These are phyloP conservation scores for Timema podura DNA, from an alignment of 2,888 invertebrate genomes.

Conservation along the genomic window DNA sequence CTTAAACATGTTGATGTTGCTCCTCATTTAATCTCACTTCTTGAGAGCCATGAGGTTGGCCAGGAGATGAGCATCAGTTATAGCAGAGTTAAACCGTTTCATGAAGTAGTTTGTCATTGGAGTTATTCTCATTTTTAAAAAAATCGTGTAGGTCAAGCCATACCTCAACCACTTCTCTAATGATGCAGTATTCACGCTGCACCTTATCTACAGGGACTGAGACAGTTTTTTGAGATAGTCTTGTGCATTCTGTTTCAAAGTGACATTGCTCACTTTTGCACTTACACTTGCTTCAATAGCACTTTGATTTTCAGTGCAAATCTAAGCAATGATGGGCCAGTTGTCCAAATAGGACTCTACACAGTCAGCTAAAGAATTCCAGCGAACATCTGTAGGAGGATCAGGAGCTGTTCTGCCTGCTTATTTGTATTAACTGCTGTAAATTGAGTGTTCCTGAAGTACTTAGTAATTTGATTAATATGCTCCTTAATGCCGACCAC, in stretches of 20 bases:
- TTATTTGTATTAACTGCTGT: slow-evolving; percentile 16
- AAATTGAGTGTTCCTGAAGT: slow-evolving; percentile 17
- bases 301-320: slow-evolving; percentile 14
- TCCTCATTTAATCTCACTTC: too few relatives aligned
- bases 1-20: too few relatives aligned
- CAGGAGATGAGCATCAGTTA: too few relatives aligned
- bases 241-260: slow-evolving; percentile 9
- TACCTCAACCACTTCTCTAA: too few relatives aligned
- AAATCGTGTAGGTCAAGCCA: too few relatives aligned
- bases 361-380: slow-evolving; percentile 16
- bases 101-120: too few relatives aligned
- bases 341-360: slow-evolving; percentile 15
- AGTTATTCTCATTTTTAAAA: too few relatives aligned
- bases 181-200: too few relatives aligned
- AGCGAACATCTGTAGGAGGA: background rate
- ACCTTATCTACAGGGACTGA: too few relatives aligned
- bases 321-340: slow-evolving; percentile 11
- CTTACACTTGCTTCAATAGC: slow-evolving; percentile 1
- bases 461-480: slow-evolving; percentile 11
- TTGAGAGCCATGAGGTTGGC: too few relatives aligned
- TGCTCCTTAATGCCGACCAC: slow-evolving; percentile 9
- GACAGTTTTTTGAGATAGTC: background rate
- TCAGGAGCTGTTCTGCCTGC: slow-evolving; percentile 12
- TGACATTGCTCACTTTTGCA: slow-evolving; percentile 15
- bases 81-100: too few relatives aligned